Conservation (phyloP, 2,888 invertebrate species). For the Drosophila nigricruria region DNA sequence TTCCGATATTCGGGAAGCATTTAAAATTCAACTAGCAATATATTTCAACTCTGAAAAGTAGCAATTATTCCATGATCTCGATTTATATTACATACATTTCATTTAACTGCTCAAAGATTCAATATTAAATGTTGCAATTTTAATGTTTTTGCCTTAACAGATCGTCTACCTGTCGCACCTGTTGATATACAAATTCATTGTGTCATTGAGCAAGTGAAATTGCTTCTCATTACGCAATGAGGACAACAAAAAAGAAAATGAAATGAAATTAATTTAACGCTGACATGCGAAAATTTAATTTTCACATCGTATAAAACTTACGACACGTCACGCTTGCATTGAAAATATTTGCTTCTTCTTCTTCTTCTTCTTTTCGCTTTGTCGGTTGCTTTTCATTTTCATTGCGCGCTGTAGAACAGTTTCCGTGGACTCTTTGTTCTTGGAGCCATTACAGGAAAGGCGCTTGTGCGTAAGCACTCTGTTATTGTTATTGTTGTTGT, state of each 20-base stretch:
- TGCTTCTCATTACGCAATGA: conserved; percentile 28
- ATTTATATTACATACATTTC: not conserved
- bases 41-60: not conserved
- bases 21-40: not conserved
- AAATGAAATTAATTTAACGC: conserved; percentile 59
- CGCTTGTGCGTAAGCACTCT: conserved; percentile 51
- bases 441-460: conserved; percentile 40
- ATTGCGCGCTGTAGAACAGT: conserved; percentile 38
- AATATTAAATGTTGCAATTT: not conserved
- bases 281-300: conserved; percentile 78
- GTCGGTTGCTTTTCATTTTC: conserved; percentile 42
- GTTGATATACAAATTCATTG: conserved; percentile 25
- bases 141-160: not conserved
- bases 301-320: conserved; percentile 60
- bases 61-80: too few relatives aligned
- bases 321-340: conserved; percentile 56
- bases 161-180: conserved; percentile 21
- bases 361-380: not conserved
- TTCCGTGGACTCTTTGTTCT: conserved; percentile 58
- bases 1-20: not conserved
- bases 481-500: conserved; percentile 1
- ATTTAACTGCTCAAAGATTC: not conserved
- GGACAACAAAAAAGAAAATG: not conserved
- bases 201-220: not conserved
- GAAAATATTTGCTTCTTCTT: conserved; percentile 42